These are phyloP conservation scores for Corythornis leucogaster DNA, from an alignment of 2,797 vertebrate genomes.

Conservation along the genomic window DNA sequence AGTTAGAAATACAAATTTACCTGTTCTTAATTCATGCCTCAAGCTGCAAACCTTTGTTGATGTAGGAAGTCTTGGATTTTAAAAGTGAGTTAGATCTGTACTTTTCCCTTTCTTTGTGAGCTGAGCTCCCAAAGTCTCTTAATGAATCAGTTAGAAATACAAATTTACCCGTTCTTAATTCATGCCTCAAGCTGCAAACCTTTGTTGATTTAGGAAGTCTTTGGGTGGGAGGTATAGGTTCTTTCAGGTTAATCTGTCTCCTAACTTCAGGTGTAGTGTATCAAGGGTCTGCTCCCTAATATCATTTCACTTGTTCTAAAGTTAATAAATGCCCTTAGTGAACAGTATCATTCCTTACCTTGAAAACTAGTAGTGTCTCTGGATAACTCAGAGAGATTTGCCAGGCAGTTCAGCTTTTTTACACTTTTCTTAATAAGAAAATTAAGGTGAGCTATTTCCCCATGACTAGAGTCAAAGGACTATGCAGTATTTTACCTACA, in stretches of 20 bases:
- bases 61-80: background rate
- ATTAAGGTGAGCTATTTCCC: background rate
- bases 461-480: background rate
- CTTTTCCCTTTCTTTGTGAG: too few relatives aligned
- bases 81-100: too few relatives aligned
- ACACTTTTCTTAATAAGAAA: slow-evolving; percentile 17
- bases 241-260: background rate
- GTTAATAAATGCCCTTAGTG: background rate
- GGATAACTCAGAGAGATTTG: background rate
- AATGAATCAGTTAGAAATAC: background rate
- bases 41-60: background rate
- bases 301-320: background rate
- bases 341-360: background rate
- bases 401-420: background rate
- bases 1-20: background rate
- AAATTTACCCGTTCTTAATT: background rate
- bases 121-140: too few relatives aligned
- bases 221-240: background rate
- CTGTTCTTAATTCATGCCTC: background rate
- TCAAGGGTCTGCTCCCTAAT: background rate
- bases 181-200: background rate
- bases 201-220: background rate
- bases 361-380: background rate
- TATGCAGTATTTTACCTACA: background rate
- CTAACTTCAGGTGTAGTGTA: background rate